A percentile compares a stretch with the other conserved stretches of the same genome.
Evolutionary conservation across 2,888 invertebrate species (phyloP).

Genomic region (Agrochola macilenta): DNA sequence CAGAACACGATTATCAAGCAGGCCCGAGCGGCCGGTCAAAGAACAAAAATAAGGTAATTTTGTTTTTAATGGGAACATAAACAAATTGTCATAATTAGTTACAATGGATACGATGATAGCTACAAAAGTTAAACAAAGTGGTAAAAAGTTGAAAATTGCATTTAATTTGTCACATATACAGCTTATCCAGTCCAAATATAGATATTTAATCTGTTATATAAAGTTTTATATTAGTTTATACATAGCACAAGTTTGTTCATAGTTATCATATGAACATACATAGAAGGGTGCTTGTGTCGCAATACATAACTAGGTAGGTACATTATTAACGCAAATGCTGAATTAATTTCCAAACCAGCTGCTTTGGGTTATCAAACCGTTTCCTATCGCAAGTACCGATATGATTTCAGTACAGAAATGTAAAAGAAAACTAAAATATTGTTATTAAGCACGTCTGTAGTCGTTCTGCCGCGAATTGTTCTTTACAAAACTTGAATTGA

Average conservation of each 20-base stretch:
- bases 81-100: no score
- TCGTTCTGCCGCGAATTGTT: constrained; percentile 79
- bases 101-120: no score
- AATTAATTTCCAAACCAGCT: neutral
- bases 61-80: no score
- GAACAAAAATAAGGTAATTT: no score
- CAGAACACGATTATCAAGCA: neutral
- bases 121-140: no score
- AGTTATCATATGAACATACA: neutral
- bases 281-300: no score
- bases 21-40: neutral
- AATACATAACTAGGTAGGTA: neutral
- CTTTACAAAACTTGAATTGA: constrained; percentile 86
- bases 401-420: constrained; percentile 36
- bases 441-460: constrained; percentile 73
- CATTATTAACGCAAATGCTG: neutral
- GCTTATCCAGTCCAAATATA: no score
- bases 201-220: neutral
- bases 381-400: constrained; percentile 29
- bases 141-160: no score
- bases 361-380: constrained; percentile 16
- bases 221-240: neutral
- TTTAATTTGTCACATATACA: neutral
- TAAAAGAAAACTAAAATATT: constrained; percentile 70
- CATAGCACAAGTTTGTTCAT: neutral